Evolutionary conservation across 2,113 vertebrate genomes (phyloP).

Genomic region (Psettodes erumei): DNA sequence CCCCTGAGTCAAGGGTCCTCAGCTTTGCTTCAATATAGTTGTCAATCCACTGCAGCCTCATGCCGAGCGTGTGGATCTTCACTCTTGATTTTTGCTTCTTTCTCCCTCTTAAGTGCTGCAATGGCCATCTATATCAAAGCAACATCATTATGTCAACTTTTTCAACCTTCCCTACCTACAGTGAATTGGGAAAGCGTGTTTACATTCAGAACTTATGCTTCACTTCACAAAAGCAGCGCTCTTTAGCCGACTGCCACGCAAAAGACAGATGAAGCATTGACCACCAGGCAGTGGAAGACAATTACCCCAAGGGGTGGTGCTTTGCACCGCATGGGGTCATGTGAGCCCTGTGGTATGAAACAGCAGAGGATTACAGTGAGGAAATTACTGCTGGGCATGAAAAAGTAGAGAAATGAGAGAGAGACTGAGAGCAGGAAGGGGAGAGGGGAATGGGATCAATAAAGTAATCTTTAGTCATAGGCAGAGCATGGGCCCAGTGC

Average conservation of each 20-base stretch:
- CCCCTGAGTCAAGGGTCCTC: constrained; percentile 46
- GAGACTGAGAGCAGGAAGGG: constrained; percentile 2
- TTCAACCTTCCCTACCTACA: constrained; percentile 5
- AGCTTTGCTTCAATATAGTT: constrained; percentile 11
- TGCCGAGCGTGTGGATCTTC: not conserved
- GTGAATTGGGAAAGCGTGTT: not conserved
- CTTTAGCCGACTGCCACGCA: not conserved
- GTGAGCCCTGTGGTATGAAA: constrained; percentile 47
- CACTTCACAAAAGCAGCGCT: constrained; percentile 15
- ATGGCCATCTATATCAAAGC: constrained; percentile 6
- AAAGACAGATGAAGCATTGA: constrained; percentile 22
- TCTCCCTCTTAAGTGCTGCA: constrained; percentile 14
- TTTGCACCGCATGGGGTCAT: constrained; percentile 45
- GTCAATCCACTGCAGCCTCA: constrained; percentile 31
- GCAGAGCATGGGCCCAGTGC: constrained; percentile 34
- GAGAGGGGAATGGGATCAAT: constrained; percentile 67
- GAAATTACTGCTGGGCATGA: constrained; percentile 54
- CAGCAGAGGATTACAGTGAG: constrained; percentile 31
- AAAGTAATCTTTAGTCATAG: constrained; percentile 77
- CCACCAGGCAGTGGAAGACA: constrained; percentile 2
- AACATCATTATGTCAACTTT: constrained; percentile 11
- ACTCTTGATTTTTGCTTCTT: not conserved
- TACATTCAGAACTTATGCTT: not conserved
- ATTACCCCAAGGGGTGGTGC: constrained; percentile 41
- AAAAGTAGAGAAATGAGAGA: constrained; percentile 44